Evolutionary conservation across 2,113 vertebrate genomes (phyloP), one percentile per base, ranked within the genome.

Genomic region (Spheniscus mendiculus): DNA sequence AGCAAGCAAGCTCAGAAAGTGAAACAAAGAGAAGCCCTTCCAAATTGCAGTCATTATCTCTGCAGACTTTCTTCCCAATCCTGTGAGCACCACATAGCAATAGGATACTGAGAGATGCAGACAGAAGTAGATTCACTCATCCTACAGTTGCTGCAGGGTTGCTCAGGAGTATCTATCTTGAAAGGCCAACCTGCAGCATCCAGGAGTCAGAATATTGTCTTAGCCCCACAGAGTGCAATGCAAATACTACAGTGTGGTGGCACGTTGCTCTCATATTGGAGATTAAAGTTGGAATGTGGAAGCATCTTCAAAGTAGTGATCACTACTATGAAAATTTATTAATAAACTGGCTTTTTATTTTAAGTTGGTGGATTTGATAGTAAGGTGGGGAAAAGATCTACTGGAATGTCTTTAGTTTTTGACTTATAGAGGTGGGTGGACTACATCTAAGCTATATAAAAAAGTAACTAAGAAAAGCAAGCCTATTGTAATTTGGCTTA

Each of bases 21-120:
- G 82, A 97, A 95, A 89, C 84, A 96, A 81, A 96, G 72, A 94
- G 79, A 82, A 83, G 11, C 62, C 89, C 78, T 98, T 95, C 65
- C 87, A 97, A 90, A 98, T 84, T 91, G 87, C 89, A 95, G 94
- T 92, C 93, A 44, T 97, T 97, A 76, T 91, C 71, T 96, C 94
- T 87, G 78, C 95, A 97, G 90, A 53, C 67, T 96, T 96, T 32
- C 34, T 62, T 87, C 42, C 86, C 73, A 97, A 9, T 23, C 61
- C 53, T 83, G 36, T 61, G 62, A 71, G 34, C 70, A 61, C 44
- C 74, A 27, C 7, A 4, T 44, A 76, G 76, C 34, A 72, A 30
- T 15, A 85, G 80, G 87, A 34, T 50, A 10, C 69, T 44, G 70
- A 93, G 61, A 63, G 73, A 78, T 59, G 29, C 49, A 87, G 47